phyloP scores from a whole-genome alignment of 2,113 vertebrate species.

The Rana temporaria region DNA sequence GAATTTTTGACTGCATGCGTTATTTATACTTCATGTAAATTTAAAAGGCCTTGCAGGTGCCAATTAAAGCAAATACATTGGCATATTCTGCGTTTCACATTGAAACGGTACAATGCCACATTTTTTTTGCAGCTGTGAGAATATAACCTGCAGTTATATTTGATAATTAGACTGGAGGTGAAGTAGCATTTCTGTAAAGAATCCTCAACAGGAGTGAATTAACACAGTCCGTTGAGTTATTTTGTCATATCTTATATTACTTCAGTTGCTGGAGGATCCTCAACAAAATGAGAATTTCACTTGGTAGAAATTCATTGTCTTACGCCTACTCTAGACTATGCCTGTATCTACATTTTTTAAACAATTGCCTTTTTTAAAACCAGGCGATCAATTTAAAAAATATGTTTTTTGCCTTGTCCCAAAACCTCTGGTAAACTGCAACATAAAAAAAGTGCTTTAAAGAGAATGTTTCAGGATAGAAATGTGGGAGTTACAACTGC shows the following conservation, averaged over 20 bases:
- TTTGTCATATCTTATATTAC: not conserved
- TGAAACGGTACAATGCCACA: too few species aligned
- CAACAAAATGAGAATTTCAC: not conserved
- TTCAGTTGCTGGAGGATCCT: not conserved
- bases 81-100: too few species aligned
- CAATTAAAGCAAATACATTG: too few species aligned
- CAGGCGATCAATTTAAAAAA: not conserved
- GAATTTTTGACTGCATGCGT: too few species aligned
- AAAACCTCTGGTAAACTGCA: too few species aligned
- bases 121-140: too few species aligned
- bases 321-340: not conserved
- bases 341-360: not conserved
- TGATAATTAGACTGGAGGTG: not conserved
- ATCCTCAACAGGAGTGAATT: not conserved
- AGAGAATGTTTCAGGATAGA: too few species aligned
- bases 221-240: not conserved
- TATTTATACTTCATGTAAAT: too few species aligned
- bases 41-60: too few species aligned
- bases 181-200: not conserved
- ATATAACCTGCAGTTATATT: not conserved
- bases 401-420: not conserved
- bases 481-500: too few species aligned
- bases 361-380: not conserved
- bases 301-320: constrained; percentile 8
- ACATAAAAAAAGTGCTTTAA: too few species aligned